phyloP scores from a whole-genome alignment of 2,888 invertebrate genomes.

The Melitaea athalia region DNA sequence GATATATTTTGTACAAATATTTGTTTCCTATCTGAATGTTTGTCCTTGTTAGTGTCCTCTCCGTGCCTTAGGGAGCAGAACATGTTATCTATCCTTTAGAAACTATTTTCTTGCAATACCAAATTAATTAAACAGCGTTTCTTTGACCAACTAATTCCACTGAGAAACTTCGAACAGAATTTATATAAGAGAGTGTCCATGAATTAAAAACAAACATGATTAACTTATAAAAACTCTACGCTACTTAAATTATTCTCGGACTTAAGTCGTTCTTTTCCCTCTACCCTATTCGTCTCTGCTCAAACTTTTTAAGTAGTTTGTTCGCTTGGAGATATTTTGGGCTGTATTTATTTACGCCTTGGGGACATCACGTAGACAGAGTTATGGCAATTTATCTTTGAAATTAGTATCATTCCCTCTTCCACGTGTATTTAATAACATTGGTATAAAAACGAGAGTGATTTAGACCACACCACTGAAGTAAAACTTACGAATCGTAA shows the following conservation, averaged over 20 bases:
- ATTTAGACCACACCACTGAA: no score
- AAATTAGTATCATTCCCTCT: not conserved
- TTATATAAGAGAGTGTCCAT: not conserved
- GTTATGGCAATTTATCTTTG: not conserved
- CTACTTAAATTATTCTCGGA: not conserved
- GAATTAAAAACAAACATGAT: not conserved
- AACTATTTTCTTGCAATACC: no score
- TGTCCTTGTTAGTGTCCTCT: no score
- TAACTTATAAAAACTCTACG: not conserved
- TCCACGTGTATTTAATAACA: not conserved
- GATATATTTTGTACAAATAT: no score
- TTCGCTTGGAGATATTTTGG: not conserved
- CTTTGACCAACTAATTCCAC: no score
- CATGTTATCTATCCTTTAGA: no score
- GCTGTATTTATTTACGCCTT: not conserved
- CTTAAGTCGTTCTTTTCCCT: not conserved
- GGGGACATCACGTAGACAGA: not conserved
- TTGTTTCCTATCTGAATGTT: no score
- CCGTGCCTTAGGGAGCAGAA: no score
- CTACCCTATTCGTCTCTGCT: not conserved
- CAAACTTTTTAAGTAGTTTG: slow-evolving; percentile 1
- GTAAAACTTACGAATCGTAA: no score
- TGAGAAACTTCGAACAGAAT: no score
- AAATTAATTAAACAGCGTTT: no score
- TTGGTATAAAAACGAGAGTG: no score